A percentile compares a stretch with the other conserved stretches of the same genome.
These are phyloP conservation scores for Tamandua tetradactyla DNA, from an alignment of 2,797 vertebrate species.

Conservation along the genomic window DNA sequence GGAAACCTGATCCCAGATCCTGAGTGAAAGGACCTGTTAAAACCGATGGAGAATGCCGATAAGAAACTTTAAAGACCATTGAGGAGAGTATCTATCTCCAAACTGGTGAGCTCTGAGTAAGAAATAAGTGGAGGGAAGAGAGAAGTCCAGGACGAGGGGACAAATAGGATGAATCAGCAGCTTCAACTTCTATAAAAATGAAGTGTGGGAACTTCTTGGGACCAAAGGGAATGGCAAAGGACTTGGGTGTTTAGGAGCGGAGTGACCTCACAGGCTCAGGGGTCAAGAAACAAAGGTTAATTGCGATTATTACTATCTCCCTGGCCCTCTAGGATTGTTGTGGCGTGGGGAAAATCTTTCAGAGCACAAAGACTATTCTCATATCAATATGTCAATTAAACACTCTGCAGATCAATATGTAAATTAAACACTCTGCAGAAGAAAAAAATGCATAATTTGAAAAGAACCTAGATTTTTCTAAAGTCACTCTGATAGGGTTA, in stretches of 20 bases:
- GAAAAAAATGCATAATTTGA: background rate
- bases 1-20: background rate
- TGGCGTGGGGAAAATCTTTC: background rate
- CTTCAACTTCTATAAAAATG: background rate
- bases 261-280: background rate
- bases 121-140: background rate
- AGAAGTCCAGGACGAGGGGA: background rate
- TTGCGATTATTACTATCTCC: background rate
- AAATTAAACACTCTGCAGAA: background rate
- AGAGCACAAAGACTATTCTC: background rate
- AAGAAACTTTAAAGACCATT: background rate
- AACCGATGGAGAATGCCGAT: background rate
- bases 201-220: background rate
- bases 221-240: background rate
- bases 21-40: background rate
- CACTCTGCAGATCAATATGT: background rate
- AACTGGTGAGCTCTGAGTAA: background rate
- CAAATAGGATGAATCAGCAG: background rate
- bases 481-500: background rate
- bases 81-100: background rate
- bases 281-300: background rate
- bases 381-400: background rate
- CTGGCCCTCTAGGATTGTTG: background rate
- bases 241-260: background rate
- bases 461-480: background rate